Evolutionary conservation across 2,888 invertebrate genomes (phyloP), one percentile per base, ranked within the genome.

Genomic region (Lagria hirta): DNA sequence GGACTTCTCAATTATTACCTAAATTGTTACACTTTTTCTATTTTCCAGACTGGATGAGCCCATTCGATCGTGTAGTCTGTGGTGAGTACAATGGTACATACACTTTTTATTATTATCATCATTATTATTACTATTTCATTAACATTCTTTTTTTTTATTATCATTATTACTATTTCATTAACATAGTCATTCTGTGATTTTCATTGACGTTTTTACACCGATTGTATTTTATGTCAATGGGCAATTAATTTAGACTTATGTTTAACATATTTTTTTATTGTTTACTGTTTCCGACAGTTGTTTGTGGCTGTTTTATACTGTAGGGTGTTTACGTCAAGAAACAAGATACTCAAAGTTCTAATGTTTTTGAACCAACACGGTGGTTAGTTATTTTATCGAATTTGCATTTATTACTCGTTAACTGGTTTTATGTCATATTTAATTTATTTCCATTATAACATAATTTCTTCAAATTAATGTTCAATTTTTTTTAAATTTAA

Each of bases 1-100:
- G 51, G 52, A 51, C 54, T 51, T 54, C 54, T 54, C 17, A 40
- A 40, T 40, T 24, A 23, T 40, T 40, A 28, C 35, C 13, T 46
- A 40, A 33, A 29, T 36, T 33, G 13, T 30, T 52, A 44, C 45
- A 53, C 48, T 34, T 55, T 62, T 77, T 75, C 73, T 75, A n/a
- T n/a, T 78, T 86, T 84, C 73, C 84, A 91, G 90, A 91, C 81
- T 91, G 90, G 90, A 91, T 91, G 88, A 89, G 87, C 78, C 90
- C 90, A 71, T 91, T 90, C 78, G 90, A 91, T 80, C 83, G 90
- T 77, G 90, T 91, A 78, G 89, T 91, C 76, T 91, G 90, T 81
- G 90, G 90, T 84, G 87, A 90, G 87, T 90, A 87, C 73, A 84
- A 83, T 82, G 85, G 85, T 86, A 83, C 80, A 84, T 82, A 80